phyloP scores from a whole-genome alignment of 2,888 invertebrate species.

The Drosophila bunnanda region DNA sequence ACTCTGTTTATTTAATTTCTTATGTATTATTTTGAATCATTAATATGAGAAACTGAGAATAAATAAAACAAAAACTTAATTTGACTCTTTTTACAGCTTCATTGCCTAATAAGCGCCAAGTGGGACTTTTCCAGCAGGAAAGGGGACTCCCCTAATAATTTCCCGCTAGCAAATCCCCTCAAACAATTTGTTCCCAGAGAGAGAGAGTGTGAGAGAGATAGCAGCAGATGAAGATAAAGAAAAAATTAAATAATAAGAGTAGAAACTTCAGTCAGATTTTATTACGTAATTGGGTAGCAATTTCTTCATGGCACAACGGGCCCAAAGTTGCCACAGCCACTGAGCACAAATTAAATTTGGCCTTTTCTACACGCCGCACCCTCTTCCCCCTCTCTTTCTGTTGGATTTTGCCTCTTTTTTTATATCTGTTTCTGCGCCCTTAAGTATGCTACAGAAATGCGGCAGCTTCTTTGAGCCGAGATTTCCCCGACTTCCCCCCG shows the following conservation, averaged over 20 bases:
- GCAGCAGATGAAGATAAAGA: conserved; percentile 49
- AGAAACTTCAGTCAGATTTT: conserved; percentile 78
- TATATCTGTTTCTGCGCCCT: conserved; percentile 21
- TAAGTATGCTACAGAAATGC: conserved; percentile 45
- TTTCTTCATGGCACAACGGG: conserved; percentile 66
- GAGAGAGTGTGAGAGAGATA: background rate
- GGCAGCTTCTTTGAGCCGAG: conserved; percentile 29
- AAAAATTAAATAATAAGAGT: conserved; percentile 79
- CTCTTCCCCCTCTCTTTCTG: conserved; percentile 3
- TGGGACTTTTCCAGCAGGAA: conserved; percentile 16
- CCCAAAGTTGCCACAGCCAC: conserved; percentile 55
- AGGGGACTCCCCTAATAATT: too few relatives aligned
- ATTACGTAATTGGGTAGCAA: conserved; percentile 80
- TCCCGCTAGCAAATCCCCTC: conserved; percentile 15
- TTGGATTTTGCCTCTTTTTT: conserved; percentile 12
- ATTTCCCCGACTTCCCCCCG: conserved; percentile 28
- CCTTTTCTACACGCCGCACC: conserved; percentile 46
- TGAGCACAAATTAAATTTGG: conserved; percentile 77
- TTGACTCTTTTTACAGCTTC: conserved; percentile 76
- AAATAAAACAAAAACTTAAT: conserved; percentile 65
- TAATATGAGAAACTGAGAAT: conserved; percentile 33
- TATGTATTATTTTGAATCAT: background rate
- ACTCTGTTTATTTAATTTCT: conserved; percentile 1
- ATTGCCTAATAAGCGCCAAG: conserved; percentile 61
- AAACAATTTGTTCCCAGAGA: background rate